A percentile compares a stretch with the other conserved stretches of the same genome.
Conservation (phyloP, 2,797 vertebrate species). For the Gambelia wislizenii region DNA sequence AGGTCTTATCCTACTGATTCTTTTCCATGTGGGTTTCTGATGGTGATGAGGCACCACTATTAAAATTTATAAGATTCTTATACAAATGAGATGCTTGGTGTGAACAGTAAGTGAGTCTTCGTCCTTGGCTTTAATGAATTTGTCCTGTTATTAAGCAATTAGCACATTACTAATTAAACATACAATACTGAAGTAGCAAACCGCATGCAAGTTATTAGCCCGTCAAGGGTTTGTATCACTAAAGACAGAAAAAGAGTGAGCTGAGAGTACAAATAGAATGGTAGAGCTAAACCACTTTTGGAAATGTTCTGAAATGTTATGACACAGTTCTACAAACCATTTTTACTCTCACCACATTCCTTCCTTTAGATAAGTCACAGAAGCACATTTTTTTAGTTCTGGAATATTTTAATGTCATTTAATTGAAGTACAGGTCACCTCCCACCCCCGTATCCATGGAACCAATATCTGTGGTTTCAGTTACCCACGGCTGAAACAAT, state of each 20-base stretch:
- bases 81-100: conserved; percentile 36
- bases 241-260: neutral
- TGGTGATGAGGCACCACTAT: conserved; percentile 20
- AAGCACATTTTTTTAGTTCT: neutral
- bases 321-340: neutral
- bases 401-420: no score
- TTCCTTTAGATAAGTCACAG: neutral
- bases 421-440: no score
- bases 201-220: neutral
- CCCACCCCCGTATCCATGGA: no score
- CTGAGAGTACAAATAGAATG: no score
- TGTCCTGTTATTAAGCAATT: conserved; percentile 40
- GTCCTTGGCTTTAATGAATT: conserved; percentile 52
- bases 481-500: no score
- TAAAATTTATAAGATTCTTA: conserved; percentile 26
- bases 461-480: no score
- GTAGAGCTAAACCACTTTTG: neutral
- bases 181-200: conserved; percentile 32
- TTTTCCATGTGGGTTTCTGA: conserved; percentile 29
- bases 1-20: neutral
- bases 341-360: neutral
- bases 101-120: conserved; percentile 38
- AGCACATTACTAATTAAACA: conserved; percentile 53
- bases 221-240: neutral
- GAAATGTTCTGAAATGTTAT: neutral